A percentile compares a stretch with the other conserved stretches of the same genome.
phyloP scores from a whole-genome alignment of 2,797 vertebrate species.

The Microcaecilia unicolor region DNA sequence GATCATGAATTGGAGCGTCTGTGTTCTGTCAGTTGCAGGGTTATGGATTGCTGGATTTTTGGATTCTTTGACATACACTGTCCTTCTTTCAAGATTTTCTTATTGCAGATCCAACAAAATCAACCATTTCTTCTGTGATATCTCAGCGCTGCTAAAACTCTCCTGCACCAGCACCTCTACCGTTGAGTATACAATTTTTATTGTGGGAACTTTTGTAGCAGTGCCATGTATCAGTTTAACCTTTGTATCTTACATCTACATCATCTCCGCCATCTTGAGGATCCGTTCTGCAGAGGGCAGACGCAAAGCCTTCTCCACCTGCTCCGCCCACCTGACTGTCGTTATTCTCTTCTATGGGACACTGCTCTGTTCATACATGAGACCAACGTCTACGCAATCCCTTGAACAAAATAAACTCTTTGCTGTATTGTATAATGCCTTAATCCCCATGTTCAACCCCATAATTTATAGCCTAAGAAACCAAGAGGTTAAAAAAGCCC shows the following conservation, averaged over 20 bases:
- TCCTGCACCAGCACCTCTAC: constrained; percentile 4
- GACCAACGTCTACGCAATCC: not conserved
- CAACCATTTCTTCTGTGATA: constrained; percentile 7
- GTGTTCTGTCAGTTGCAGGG: not conserved
- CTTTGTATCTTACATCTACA: not conserved
- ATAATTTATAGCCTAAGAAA: constrained; percentile 14
- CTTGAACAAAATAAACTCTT: constrained; percentile 7
- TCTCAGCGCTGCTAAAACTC: constrained; percentile 6
- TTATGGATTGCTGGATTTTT: not conserved
- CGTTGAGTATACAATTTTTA: constrained; percentile 1
- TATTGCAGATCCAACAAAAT: not conserved
- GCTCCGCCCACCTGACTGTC: constrained; percentile 7
- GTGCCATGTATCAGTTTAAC: constrained; percentile 13
- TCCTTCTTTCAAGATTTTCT: constrained; percentile 1
- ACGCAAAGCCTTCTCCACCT: constrained; percentile 1
- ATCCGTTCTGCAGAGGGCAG: constrained; percentile 4
- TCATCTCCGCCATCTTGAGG: not conserved
- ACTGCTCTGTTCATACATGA: constrained; percentile 15
- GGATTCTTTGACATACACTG: constrained; percentile 1
- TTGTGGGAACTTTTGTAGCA: not conserved
- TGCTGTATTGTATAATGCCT: constrained; percentile 7
- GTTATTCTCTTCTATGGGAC: constrained; percentile 10
- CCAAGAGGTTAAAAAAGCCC: constrained; percentile 3
- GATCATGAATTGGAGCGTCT: not conserved
- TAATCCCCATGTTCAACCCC: constrained; percentile 12